Evolutionary conservation across 2,888 invertebrate species (phyloP), one percentile per base, ranked within the genome.

Genomic region (Oscheius sp.): DNA sequence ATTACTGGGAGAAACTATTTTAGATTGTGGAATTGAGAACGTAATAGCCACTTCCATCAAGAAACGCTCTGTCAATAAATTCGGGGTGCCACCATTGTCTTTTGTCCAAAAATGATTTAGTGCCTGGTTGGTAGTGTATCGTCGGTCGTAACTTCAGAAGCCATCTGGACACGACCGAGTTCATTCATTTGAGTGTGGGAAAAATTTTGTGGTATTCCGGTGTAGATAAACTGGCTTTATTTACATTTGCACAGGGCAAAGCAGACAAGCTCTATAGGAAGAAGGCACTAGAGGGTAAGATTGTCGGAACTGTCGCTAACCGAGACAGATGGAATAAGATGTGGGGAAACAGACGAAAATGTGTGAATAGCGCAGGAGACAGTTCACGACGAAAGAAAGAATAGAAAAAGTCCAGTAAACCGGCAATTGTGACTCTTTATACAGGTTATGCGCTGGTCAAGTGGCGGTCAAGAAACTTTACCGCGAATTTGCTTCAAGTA

Each of bases 1-100:
- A 74, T 76, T 76, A 55, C 63, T 82, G 9, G 78, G 77, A 50
- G 76, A 79, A 29, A 79, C 79, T 0, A 21, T 82, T 9, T 74
- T 76, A 42, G 65, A 77, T 10, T 79, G 82, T 63, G 80, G 80
- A 11, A 82, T 82, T 53, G 82, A 82, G 57, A 82, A 82, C 60
- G 79, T 80, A 51, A 82, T 82, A 37, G 82, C 82, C 2, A 80
- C 78, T 53, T 81, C 74, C 70, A 68, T 79, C 63, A 81, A 81
- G 70, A 74, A 65, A 55, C 79, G 79, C 71, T 81, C 77, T 55
- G 79, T 79, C 71, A 50, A 66, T 0, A 65, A 70, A 37, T 76
- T 77, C 59, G 81, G 79, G 78, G 42, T 57, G 79, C 59, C 21
- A 11, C 47, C 2, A 35, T 33, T 58, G 21, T 29, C 2, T 7